Conservation (phyloP, 2,113 vertebrate genomes). For the Strix aluco region DNA sequence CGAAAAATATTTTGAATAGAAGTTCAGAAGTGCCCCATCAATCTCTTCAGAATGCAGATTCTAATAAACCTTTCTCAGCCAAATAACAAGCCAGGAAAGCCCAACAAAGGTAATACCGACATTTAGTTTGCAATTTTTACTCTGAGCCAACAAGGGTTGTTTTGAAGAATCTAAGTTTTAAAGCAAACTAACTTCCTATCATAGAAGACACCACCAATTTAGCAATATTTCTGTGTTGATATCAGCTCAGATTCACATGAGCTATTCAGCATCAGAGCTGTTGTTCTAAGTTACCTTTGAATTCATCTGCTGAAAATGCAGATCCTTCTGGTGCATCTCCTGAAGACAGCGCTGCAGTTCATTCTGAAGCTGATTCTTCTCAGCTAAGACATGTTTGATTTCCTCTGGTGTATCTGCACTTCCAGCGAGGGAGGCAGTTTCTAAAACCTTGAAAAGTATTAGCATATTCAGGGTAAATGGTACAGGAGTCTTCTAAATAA, state of each 20-base stretch:
- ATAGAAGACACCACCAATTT: neutral
- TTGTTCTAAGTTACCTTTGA: constrained; percentile 67
- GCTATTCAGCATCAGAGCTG: neutral
- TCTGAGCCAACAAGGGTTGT: neutral
- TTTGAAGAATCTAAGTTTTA: neutral
- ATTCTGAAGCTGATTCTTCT: constrained; percentile 72
- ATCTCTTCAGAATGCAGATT: neutral
- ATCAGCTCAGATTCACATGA: neutral
- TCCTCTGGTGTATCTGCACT: constrained; percentile 42
- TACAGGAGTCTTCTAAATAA: neutral
- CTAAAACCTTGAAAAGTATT: constrained; percentile 53
- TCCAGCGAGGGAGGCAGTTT: constrained; percentile 50
- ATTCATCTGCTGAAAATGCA: constrained; percentile 80
- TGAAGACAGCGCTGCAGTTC: constrained; percentile 81
- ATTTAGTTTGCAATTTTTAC: neutral
- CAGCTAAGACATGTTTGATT: constrained; percentile 57
- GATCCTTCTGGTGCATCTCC: constrained; percentile 84
- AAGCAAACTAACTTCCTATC: neutral
- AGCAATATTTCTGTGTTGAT: neutral
- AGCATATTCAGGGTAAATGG: neutral
- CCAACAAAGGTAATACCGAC: neutral
- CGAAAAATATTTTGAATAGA: neutral
- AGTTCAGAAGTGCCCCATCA: neutral
- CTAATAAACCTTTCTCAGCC: neutral
- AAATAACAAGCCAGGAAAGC: neutral